Evolutionary conservation across 1,140 invertebrate genomes (phyloP).

Genomic region (Hestina assimilis): DNA sequence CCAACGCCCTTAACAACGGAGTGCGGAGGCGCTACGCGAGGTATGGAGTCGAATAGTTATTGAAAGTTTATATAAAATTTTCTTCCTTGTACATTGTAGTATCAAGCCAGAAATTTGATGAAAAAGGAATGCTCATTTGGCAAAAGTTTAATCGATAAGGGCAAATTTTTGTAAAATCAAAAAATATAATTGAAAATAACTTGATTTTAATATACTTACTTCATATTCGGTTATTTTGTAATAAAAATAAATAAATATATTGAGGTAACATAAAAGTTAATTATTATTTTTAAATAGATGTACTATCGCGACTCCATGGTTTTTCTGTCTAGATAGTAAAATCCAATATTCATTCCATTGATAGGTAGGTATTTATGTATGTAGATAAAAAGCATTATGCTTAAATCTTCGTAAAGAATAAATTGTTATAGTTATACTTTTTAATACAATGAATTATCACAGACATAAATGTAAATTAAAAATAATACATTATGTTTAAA

Average conservation of each 20-base stretch:
- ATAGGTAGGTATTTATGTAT: slow-evolving; percentile 60
- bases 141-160: no score
- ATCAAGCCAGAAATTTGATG: no score
- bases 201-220: no score
- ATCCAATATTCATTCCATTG: slow-evolving; percentile 66
- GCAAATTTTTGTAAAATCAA: no score
- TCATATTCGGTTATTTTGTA: no score
- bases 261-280: neutral
- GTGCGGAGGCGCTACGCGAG: slow-evolving; percentile 33
- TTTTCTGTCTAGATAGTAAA: slow-evolving; percentile 47
- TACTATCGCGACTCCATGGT: slow-evolving; percentile 21
- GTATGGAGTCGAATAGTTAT: neutral
- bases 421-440: neutral
- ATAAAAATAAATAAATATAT: no score
- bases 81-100: neutral
- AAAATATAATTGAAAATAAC: no score
- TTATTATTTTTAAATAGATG: slow-evolving; percentile 1
- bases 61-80: neutral
- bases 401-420: slow-evolving; percentile 20
- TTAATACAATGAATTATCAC: neutral
- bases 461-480: neutral
- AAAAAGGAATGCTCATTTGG: no score
- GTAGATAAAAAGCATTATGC: slow-evolving; percentile 47
- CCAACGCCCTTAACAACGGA: slow-evolving; percentile 60
- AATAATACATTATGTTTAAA: neutral